Evolutionary conservation across 2,888 invertebrate species (phyloP).

Genomic region (Phyllotreta striolata): DNA sequence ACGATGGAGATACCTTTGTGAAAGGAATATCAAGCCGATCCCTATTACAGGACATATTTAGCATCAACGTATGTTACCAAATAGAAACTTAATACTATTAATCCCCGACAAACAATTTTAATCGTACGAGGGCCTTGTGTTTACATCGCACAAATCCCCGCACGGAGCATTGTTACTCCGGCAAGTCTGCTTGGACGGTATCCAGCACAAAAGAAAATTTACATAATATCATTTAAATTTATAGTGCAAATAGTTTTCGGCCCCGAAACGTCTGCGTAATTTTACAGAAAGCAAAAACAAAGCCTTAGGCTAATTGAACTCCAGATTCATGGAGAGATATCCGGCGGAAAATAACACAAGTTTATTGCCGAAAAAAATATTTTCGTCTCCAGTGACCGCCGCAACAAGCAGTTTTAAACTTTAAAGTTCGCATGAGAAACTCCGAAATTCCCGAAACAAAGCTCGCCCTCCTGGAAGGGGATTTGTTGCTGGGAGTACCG

Average conservation of each 20-base stretch:
- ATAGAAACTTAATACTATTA: no score
- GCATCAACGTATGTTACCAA: no score
- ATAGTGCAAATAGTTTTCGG: conserved; percentile 11
- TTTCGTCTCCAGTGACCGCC: no score
- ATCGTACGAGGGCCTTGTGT: no score
- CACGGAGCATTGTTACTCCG: conserved; percentile 3
- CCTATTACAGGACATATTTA: no score
- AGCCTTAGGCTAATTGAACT: conserved; percentile 9
- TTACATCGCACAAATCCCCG: conserved; percentile 12
- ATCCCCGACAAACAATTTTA: no score
- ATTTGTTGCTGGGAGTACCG: conserved; percentile 23
- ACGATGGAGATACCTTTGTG: no score
- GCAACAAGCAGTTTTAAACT: no score
- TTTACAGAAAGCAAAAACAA: conserved; percentile 9
- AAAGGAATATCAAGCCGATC: no score
- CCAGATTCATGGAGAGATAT: neutral
- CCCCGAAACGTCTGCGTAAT: conserved; percentile 1
- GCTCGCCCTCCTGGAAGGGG: conserved; percentile 10
- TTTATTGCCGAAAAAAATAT: no score
- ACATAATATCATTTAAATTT: conserved; percentile 13
- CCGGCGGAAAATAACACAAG: no score
- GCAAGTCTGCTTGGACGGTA: conserved; percentile 5
- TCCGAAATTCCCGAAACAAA: conserved; percentile 22
- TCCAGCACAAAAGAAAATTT: conserved; percentile 12
- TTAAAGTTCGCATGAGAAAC: conserved; percentile 19